These are phyloP conservation scores for Andrena trimmerana DNA, from an alignment of 2,888 invertebrate genomes.

Conservation along the genomic window DNA sequence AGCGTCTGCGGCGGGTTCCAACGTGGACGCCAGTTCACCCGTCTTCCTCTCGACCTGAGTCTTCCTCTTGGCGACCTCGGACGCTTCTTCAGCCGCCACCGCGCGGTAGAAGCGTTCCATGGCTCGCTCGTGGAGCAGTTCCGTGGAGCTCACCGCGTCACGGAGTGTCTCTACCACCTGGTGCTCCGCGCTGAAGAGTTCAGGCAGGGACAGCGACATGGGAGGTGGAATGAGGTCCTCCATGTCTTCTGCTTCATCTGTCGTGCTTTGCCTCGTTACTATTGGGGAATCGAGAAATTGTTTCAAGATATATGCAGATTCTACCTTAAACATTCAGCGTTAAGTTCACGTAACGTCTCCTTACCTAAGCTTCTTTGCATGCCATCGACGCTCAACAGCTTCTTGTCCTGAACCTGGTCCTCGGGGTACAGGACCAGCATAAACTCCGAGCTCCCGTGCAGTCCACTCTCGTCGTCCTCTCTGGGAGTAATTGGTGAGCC, in stretches of 20 bases:
- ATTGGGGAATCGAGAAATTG: background rate
- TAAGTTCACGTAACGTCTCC: background rate
- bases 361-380: constrained; percentile 34
- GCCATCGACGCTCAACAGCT: background rate
- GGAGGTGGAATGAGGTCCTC: constrained; percentile 91
- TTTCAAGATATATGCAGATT: background rate
- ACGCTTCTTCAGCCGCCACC: constrained; percentile 90
- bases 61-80: constrained; percentile 83
- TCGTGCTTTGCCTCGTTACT: constrained; percentile 15
- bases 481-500: constrained; percentile 55
- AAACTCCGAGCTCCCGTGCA: constrained; percentile 91
- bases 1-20: constrained; percentile 2
- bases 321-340: background rate
- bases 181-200: constrained; percentile 88
- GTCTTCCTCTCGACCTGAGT: constrained; percentile 77
- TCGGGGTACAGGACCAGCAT: constrained; percentile 91
- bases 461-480: constrained; percentile 84
- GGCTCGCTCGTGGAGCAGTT: constrained; percentile 92
- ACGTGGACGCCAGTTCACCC: constrained; percentile 75
- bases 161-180: constrained; percentile 87
- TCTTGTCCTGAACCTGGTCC: constrained; percentile 72
- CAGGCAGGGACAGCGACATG: constrained; percentile 93
- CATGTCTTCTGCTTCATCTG: constrained; percentile 85
- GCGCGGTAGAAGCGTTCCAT: constrained; percentile 94
- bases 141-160: constrained; percentile 93